Evolutionary conservation across 2,113 vertebrate genomes (phyloP).

Genomic region (Astur gentilis): DNA sequence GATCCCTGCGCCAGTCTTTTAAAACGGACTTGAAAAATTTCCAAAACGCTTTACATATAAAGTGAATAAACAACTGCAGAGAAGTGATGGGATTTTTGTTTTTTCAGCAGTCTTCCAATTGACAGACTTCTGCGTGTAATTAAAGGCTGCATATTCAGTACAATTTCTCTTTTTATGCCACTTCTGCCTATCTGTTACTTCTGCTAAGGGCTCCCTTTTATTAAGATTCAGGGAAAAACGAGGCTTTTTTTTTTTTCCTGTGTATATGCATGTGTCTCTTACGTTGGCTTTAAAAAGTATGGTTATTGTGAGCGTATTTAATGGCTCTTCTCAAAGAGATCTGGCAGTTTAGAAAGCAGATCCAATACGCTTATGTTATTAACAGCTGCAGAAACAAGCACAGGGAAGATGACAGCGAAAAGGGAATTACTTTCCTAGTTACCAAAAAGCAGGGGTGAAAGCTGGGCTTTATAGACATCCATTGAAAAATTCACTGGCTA

Average conservation of each 20-base stretch:
- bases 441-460: background rate
- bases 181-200: background rate
- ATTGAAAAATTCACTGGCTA: background rate
- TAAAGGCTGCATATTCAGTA: background rate
- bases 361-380: background rate
- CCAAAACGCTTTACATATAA: background rate
- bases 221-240: background rate
- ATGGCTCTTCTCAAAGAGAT: background rate
- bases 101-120: background rate
- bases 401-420: background rate
- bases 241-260: background rate
- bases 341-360: background rate
- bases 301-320: background rate
- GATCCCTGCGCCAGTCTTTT: background rate
- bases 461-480: background rate
- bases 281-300: background rate
- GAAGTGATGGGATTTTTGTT: background rate
- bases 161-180: background rate
- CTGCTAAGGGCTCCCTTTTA: background rate
- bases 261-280: background rate
- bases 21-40: background rate
- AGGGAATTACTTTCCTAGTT: background rate
- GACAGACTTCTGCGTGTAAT: background rate
- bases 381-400: background rate
- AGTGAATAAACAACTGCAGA: background rate